Percentiles rank a stretch among this genome's conserved stretches.
phyloP scores from a whole-genome alignment of 2,888 invertebrate species.

The Cryptus armator region DNA sequence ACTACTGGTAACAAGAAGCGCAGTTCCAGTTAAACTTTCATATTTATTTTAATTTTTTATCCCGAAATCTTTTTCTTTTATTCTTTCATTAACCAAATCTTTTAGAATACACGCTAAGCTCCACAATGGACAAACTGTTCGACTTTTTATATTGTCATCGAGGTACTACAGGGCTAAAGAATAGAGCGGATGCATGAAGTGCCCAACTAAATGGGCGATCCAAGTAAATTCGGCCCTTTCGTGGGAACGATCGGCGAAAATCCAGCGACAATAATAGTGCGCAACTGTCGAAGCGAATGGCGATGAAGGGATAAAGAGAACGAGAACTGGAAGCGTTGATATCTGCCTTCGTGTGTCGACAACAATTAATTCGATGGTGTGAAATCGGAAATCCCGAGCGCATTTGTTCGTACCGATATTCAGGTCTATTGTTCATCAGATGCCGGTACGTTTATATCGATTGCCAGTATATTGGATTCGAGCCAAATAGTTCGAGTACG shows the following conservation, averaged over 20 bases:
- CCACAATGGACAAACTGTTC: neutral
- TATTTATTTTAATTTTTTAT: neutral
- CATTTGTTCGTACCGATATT: slow-evolving; percentile 58
- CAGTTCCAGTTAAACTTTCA: neutral
- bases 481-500: slow-evolving; percentile 75
- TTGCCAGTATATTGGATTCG: slow-evolving; percentile 78
- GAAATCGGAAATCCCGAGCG: slow-evolving; percentile 56
- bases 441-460: slow-evolving; percentile 77
- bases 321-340: slow-evolving; percentile 15
- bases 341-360: slow-evolving; percentile 41
- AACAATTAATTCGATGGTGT: slow-evolving; percentile 61
- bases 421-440: slow-evolving; percentile 66
- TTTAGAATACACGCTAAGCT: neutral
- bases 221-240: neutral
- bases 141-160: neutral
- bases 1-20: slow-evolving; percentile 12
- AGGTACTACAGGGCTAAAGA: neutral
- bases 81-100: neutral
- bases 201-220: neutral
- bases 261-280: slow-evolving; percentile 7
- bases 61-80: neutral
- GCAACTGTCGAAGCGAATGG: slow-evolving; percentile 26
- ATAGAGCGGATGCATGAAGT: neutral
- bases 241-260: neutral
- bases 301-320: neutral